These are phyloP conservation scores for Eilema depressum DNA, from an alignment of 2,888 invertebrate genomes.

Conservation along the genomic window DNA sequence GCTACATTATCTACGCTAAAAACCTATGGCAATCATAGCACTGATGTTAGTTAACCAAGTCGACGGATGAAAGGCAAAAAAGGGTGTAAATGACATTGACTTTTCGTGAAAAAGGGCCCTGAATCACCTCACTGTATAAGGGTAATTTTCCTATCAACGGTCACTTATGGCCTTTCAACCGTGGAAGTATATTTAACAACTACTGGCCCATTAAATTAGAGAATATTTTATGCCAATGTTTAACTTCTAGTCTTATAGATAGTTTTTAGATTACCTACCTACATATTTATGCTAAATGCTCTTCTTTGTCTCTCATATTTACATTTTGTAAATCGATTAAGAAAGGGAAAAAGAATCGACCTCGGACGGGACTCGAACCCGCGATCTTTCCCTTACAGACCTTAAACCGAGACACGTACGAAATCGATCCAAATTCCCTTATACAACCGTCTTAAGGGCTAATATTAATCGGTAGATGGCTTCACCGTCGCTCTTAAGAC, in stretches of 20 bases:
- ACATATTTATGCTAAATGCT: background rate
- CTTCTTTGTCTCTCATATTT: conserved; percentile 27
- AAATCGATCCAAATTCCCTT: no score
- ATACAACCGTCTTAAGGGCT: no score
- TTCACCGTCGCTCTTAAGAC: no score
- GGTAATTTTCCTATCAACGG: background rate
- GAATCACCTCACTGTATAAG: background rate
- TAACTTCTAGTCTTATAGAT: background rate
- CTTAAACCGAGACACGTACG: no score
- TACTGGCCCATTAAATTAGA: conserved; percentile 14
- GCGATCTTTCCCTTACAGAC: no score
- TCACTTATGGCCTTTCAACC: background rate
- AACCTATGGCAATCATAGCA: conserved; percentile 60
- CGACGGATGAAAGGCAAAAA: conserved; percentile 36
- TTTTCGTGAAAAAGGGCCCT: background rate
- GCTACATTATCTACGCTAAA: conserved; percentile 22
- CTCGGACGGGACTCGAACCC: no score
- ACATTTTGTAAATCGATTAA: conserved; percentile 28
- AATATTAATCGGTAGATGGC: no score
- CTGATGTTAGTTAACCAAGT: conserved; percentile 46
- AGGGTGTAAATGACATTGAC: conserved; percentile 31
- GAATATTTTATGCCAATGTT: conserved; percentile 23
- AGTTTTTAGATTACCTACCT: conserved; percentile 1
- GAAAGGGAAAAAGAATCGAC: no score
- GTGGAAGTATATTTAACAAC: background rate